These are phyloP conservation scores for Nematostella vectensis DNA, from an alignment of 92 coral and sea anemone species.

Conservation along the genomic window DNA sequence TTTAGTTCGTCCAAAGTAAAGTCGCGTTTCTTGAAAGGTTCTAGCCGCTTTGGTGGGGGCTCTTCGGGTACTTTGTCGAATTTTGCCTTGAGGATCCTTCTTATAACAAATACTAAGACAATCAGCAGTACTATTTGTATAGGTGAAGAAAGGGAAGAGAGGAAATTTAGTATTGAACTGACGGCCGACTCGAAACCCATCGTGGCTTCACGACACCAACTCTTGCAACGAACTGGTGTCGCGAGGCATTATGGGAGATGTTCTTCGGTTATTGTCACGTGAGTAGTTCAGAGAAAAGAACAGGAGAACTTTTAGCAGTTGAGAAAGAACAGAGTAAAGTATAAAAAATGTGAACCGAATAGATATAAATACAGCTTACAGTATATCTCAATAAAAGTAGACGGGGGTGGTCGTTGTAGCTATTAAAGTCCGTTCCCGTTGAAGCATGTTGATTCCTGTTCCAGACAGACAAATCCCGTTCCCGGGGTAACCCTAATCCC, in stretches of 20 bases:
- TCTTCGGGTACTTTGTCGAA: conserved; percentile 61
- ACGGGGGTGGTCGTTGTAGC: too few relatives aligned
- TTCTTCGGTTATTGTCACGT: not conserved
- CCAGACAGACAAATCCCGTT: too few relatives aligned
- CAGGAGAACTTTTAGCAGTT: too few relatives aligned
- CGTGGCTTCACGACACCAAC: conserved; percentile 11
- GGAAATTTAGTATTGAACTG: conserved; percentile 50
- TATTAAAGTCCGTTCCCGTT: too few relatives aligned
- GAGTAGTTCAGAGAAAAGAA: too few relatives aligned
- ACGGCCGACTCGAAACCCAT: conserved; percentile 65
- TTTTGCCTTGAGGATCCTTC: conserved; percentile 64
- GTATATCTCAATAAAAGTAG: too few relatives aligned
- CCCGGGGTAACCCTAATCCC: too few relatives aligned
- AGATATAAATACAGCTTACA: too few relatives aligned
- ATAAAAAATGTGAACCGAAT: too few relatives aligned
- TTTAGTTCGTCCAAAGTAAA: conserved; percentile 75
- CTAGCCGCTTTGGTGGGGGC: conserved; percentile 66
- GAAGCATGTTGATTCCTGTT: too few relatives aligned
- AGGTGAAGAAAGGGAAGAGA: conserved; percentile 87
- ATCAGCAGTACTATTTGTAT: conserved; percentile 81
- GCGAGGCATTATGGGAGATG: not conserved
- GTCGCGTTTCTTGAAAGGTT: conserved; percentile 96
- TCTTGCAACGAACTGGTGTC: not conserved
- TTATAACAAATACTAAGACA: conserved; percentile 54
- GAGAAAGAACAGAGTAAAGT: too few relatives aligned